A percentile compares a stretch with the other conserved stretches of the same genome.
These are phyloP conservation scores for Mythimna vitellina DNA, from an alignment of 2,888 invertebrate species.

Conservation along the genomic window DNA sequence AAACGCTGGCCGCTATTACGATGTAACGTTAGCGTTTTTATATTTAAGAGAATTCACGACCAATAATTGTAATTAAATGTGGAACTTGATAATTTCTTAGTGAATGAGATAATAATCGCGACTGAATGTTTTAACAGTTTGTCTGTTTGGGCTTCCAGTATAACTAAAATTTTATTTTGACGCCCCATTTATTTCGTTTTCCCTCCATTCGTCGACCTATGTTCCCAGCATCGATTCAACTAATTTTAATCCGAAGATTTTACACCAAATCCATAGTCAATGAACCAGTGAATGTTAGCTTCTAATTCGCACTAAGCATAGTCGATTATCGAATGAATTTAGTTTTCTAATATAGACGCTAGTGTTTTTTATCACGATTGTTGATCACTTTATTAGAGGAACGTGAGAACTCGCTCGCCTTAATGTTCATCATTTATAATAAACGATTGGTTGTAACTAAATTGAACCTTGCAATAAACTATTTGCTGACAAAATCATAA, in stretches of 20 bases:
- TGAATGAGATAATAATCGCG: slow-evolving; percentile 87
- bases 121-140: slow-evolving; percentile 88
- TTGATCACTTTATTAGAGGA: slow-evolving; percentile 67
- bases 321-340: slow-evolving; percentile 73
- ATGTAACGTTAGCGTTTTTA: slow-evolving; percentile 82
- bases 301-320: slow-evolving; percentile 85
- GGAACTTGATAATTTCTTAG: slow-evolving; percentile 86
- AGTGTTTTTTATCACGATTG: slow-evolving; percentile 83
- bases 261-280: slow-evolving; percentile 64
- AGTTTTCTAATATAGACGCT: slow-evolving; percentile 80
- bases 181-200: slow-evolving; percentile 69
- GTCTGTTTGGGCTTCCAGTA: slow-evolving; percentile 90
- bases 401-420: slow-evolving; percentile 39
- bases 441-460: slow-evolving; percentile 65
- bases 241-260: slow-evolving; percentile 56
- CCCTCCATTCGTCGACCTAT: slow-evolving; percentile 52
- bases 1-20: slow-evolving; percentile 77
- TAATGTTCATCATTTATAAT: slow-evolving; percentile 63
- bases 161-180: slow-evolving; percentile 82
- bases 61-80: slow-evolving; percentile 89
- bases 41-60: slow-evolving; percentile 87
- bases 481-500: slow-evolving; percentile 56
- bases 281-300: slow-evolving; percentile 80
- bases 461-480: slow-evolving; percentile 72
- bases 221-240: slow-evolving; percentile 59